Base-by-base conservation (phyloP, 2,888 invertebrate genomes). In the Dilophus febrilis region DNA sequence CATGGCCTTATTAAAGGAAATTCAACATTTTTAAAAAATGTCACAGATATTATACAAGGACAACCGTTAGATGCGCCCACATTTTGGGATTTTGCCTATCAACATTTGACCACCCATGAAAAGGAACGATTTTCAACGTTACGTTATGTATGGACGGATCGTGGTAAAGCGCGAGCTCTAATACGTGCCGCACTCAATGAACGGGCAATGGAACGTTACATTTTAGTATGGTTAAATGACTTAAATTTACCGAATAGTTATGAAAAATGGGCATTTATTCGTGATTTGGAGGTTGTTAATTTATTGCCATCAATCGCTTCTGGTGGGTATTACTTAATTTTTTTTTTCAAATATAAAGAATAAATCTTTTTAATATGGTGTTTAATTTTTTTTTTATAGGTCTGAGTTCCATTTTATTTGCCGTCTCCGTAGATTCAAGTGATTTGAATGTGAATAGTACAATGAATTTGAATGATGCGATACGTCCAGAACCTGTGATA, bases 141-240 rank as follows among this genome's bases (percentile, higher is more conserved):
- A 43, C 66, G 67, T 46, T 61, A 68, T 44, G 67, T 84, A 35
- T 73, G 70, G 61, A 79, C 79, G 1, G 82, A 85, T 57, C 48
- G 49, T 14, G 63, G 61, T 3, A 54, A 56, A 10, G 55, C 56
- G 1, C 72, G 86, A 52, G 87, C 92, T 18, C 92, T 94, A 75
- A 71, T 95, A 22, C 69, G 94, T 46, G 80, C 90, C 14, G 70
- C 87, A 4, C 67, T 95, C 18, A 95, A 95, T 66, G 95, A 95
- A 58, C 74, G 84, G 50, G 86, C 90, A 1, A 66, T 95, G 34
- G 87, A 88, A 54, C 74, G 79, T 64, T 72, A 86, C 64, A 68
- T 86, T 49, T 74, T 82, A 49, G 78, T 75, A 52, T 70, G 86
- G 64, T 60, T 86, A 32, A 71, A 72, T 46, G 79, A 79, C 56